Percentiles rank a stretch among this genome's conserved stretches.
Evolutionary conservation across 2,113 vertebrate genomes (phyloP).

Genomic region (Canis aureus): DNA sequence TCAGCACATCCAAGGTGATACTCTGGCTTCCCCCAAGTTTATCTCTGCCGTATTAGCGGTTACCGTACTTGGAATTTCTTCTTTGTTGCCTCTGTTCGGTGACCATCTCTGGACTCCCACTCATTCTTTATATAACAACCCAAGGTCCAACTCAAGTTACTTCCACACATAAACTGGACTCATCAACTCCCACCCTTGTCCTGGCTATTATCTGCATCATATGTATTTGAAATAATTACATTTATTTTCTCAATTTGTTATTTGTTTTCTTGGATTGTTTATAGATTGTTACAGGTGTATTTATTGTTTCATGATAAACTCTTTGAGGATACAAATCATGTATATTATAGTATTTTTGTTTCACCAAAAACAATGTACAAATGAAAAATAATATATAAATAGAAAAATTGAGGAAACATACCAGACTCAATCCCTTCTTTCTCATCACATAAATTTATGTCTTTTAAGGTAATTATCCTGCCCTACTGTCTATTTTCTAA

Average conservation of each 20-base stretch:
- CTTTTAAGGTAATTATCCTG: not conserved
- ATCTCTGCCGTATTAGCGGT: not conserved
- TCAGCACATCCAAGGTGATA: not conserved
- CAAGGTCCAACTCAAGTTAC: not conserved
- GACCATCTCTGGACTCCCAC: not conserved
- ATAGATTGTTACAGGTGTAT: not conserved
- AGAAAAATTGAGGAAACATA: not conserved
- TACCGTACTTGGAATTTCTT: not conserved
- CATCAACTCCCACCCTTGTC: not conserved
- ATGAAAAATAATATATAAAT: slow-evolving; percentile 33
- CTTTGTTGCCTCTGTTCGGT: not conserved
- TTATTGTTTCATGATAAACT: not conserved
- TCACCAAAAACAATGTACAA: not conserved
- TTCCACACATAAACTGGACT: not conserved
- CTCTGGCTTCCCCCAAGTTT: not conserved
- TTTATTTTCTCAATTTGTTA: slow-evolving; percentile 31
- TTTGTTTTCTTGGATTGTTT: not conserved
- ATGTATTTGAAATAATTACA: slow-evolving; percentile 27
- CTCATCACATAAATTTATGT: not conserved
- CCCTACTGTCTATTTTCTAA: not conserved
- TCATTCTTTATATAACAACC: slow-evolving; percentile 31
- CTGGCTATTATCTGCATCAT: not conserved
- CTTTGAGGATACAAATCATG: not conserved
- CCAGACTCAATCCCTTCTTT: not conserved
- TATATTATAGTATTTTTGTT: not conserved